Evolutionary conservation across 2,113 vertebrate genomes (phyloP).

Genomic region (Cinclus mexicanus): DNA sequence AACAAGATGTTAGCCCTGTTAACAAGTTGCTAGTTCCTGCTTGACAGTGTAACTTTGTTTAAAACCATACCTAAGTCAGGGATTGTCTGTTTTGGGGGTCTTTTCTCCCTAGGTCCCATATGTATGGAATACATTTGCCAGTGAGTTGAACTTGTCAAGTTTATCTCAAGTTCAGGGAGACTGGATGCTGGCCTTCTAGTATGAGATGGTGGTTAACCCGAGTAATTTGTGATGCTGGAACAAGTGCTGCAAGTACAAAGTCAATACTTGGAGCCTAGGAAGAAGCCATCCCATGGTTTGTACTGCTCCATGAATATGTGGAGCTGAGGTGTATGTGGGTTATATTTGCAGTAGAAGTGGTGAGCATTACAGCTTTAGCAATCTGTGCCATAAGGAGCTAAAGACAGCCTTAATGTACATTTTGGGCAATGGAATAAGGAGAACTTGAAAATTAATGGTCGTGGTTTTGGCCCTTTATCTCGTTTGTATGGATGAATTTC

Average conservation of each 20-base stretch:
- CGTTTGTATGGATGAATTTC: not conserved
- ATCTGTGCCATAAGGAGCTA: rapidly evolving
- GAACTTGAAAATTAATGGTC: not conserved
- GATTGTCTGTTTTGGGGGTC: not conserved
- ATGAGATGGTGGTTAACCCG: not conserved
- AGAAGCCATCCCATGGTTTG: rapidly evolving
- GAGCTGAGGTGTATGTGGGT: rapidly evolving
- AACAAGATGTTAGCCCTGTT: not conserved
- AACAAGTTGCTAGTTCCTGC: not conserved
- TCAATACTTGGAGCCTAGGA: not conserved
- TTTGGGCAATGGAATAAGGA: not conserved
- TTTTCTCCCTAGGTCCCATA: rapidly evolving
- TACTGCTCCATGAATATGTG: rapidly evolving
- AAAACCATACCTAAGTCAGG: not conserved
- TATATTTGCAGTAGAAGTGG: not conserved
- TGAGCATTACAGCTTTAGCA: not conserved
- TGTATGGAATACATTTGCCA: not conserved
- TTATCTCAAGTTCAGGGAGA: not conserved
- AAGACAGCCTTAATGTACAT: rapidly evolving
- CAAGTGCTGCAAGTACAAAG: not conserved
- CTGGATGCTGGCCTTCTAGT: not conserved
- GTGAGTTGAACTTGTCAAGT: not conserved
- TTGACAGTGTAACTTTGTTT: not conserved
- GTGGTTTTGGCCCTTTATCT: rapidly evolving
- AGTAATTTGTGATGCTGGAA: not conserved